Percentiles rank a stretch among this genome's conserved stretches.
Evolutionary conservation across 2,113 vertebrate species (phyloP).

Genomic region (Thalassoma bifasciatum): DNA sequence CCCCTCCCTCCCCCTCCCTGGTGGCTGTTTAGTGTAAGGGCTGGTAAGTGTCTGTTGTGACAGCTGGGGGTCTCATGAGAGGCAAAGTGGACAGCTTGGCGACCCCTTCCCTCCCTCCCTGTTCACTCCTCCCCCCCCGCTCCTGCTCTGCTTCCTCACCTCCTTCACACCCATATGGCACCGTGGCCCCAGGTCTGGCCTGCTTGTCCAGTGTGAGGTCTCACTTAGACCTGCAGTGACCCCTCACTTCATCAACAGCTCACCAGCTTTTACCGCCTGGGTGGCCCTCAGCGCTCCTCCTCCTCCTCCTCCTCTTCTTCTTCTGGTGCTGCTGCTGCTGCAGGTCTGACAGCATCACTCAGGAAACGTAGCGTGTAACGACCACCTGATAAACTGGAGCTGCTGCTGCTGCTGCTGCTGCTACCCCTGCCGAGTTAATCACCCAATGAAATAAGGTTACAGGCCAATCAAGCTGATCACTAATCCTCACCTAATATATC

Average conservation of each 20-base stretch:
- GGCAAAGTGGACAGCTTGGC: slow-evolving; percentile 66
- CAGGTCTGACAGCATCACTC: slow-evolving; percentile 36
- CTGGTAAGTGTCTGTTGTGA: slow-evolving; percentile 84
- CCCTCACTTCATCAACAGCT: slow-evolving; percentile 66
- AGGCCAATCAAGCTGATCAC: not conserved
- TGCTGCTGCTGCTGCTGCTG: not conserved
- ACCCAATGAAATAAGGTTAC: not conserved
- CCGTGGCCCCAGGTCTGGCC: slow-evolving; percentile 58
- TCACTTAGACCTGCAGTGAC: slow-evolving; percentile 75
- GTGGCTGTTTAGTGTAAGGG: slow-evolving; percentile 78
- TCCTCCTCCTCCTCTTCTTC: too few relatives aligned
- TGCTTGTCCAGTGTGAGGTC: slow-evolving; percentile 75
- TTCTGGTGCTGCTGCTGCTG: slow-evolving; percentile 13
- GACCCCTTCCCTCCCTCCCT: not conserved
- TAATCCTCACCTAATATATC: too few relatives aligned
- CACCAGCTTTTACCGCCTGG: slow-evolving; percentile 55
- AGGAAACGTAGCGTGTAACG: slow-evolving; percentile 46
- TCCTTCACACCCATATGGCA: slow-evolving; percentile 75
- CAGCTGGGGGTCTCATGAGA: slow-evolving; percentile 77
- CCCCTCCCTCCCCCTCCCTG: slow-evolving; percentile 62
- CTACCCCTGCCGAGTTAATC: slow-evolving; percentile 8
- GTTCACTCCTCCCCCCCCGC: not conserved
- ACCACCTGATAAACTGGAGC: slow-evolving; percentile 37
- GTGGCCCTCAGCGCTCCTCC: slow-evolving; percentile 42
- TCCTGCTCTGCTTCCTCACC: slow-evolving; percentile 52